phyloP scores from a whole-genome alignment of 2,797 vertebrate species.

The Lagorchestes hirsutus region DNA sequence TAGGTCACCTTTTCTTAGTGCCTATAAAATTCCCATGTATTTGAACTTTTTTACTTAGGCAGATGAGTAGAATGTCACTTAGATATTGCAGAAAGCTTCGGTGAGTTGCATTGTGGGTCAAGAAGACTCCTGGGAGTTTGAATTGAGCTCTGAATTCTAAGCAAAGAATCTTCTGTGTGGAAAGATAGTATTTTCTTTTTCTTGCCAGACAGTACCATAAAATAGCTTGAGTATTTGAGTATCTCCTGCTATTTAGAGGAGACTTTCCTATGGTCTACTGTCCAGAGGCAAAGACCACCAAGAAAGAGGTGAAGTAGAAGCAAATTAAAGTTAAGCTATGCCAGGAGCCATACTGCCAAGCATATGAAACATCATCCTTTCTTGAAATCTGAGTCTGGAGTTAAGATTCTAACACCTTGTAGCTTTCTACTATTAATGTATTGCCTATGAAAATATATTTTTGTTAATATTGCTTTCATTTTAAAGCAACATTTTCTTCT shows the following conservation, averaged over 20 bases:
- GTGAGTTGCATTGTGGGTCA: background rate
- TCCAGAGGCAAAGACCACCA: background rate
- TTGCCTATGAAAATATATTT: background rate
- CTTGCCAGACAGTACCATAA: background rate
- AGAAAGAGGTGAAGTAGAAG: background rate
- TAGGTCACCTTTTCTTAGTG: background rate
- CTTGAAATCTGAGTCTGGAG: conserved; percentile 7
- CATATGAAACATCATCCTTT: conserved; percentile 30
- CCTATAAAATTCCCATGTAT: background rate
- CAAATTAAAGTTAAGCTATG: conserved; percentile 12
- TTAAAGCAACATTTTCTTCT: background rate
- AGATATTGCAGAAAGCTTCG: background rate
- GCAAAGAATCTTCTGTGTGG: background rate
- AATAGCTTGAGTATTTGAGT: background rate
- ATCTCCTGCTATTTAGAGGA: background rate
- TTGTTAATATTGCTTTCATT: background rate
- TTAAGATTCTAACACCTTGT: background rate
- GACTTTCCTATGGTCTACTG: background rate
- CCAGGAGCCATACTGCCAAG: background rate
- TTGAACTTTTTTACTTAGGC: conserved; percentile 6
- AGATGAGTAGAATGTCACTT: background rate
- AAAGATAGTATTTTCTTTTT: background rate
- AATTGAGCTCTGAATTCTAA: background rate
- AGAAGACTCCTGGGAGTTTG: conserved; percentile 15
- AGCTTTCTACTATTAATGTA: background rate